Conservation (phyloP, 2,888 invertebrate species). For the Pseudococcus jackbeardsleyi region DNA sequence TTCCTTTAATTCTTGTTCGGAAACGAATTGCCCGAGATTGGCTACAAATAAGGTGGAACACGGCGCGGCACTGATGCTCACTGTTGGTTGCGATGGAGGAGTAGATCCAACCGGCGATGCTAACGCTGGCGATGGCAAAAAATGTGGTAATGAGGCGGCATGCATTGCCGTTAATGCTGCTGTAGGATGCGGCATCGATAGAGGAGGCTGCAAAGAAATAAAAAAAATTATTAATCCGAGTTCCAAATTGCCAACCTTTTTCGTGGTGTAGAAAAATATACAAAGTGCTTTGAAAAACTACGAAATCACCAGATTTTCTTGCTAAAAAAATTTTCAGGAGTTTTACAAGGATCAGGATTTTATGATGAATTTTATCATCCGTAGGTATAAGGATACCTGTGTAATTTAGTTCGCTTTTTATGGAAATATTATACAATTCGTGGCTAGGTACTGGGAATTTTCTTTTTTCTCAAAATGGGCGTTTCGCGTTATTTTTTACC, state of each 20-base stretch:
- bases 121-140: slow-evolving; percentile 92
- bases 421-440: background rate
- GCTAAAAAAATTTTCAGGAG: background rate
- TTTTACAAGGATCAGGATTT: slow-evolving; percentile 24
- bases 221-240: background rate
- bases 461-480: background rate
- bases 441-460: background rate
- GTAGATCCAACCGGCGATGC: slow-evolving; percentile 76
- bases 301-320: slow-evolving; percentile 27
- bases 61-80: slow-evolving; percentile 77
- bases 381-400: background rate
- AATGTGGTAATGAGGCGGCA: slow-evolving; percentile 81
- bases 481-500: background rate
- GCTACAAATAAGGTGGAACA: slow-evolving; percentile 99
- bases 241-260: background rate
- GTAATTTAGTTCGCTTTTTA: background rate
- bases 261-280: background rate
- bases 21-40: slow-evolving; percentile 97
- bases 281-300: slow-evolving; percentile 40
- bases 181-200: slow-evolving; percentile 76
- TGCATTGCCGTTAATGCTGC: slow-evolving; percentile 79
- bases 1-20: slow-evolving; percentile 98
- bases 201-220: slow-evolving; percentile 67
- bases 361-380: background rate
- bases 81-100: slow-evolving; percentile 76